phyloP scores from a whole-genome alignment of 2,113 vertebrate species.

The Anser brachyrhynchus region DNA sequence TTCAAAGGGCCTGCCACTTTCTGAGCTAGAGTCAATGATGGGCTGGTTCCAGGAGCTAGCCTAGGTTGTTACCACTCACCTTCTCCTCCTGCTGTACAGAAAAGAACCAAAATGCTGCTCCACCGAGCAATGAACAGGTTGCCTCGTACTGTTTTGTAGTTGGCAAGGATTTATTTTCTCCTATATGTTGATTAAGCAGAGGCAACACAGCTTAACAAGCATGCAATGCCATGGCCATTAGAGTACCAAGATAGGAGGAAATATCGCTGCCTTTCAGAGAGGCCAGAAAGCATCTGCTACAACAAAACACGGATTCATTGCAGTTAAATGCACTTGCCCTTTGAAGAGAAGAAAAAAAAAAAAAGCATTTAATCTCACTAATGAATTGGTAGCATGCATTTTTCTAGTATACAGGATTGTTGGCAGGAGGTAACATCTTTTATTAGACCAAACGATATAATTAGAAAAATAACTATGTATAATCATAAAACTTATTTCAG shows the following conservation, averaged over 20 bases:
- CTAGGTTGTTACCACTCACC: background rate
- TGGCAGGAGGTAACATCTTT: background rate
- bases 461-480: background rate
- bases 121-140: background rate
- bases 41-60: background rate
- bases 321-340: constrained; percentile 16
- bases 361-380: background rate
- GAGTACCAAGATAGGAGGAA: background rate
- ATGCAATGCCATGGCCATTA: background rate
- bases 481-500: background rate
- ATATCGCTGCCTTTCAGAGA: background rate
- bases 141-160: background rate
- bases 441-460: background rate
- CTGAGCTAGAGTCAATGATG: background rate
- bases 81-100: too few relatives aligned
- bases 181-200: background rate
- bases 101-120: background rate
- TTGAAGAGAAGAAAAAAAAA: background rate
- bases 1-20: background rate
- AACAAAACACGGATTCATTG: background rate
- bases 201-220: constrained; percentile 36
- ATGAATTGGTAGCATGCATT: background rate
- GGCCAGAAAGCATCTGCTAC: constrained; percentile 20
- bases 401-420: background rate
- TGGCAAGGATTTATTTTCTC: constrained; percentile 22